Conservation (phyloP, 1,140 invertebrate genomes). For the Tyrophagus putrescentiae region DNA sequence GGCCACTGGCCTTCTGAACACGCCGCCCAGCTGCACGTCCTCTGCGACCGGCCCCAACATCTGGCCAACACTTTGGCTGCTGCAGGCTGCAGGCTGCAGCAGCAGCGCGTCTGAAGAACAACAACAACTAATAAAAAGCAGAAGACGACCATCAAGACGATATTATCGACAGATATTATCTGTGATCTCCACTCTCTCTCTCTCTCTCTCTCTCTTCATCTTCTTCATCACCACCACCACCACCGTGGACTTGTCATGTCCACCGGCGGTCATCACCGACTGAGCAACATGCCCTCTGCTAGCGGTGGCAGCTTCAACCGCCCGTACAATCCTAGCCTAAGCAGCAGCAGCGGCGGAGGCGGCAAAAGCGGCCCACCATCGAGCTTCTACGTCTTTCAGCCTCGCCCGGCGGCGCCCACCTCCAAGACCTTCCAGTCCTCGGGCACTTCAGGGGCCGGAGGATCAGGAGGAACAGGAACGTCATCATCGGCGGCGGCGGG, state of each 20-base stretch:
- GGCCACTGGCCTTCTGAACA: not conserved
- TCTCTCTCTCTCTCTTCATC: not conserved
- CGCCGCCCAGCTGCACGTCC: no score
- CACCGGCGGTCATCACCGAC: not conserved
- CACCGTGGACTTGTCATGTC: not conserved
- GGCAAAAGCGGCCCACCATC: not conserved
- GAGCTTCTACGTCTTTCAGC: slow-evolving; percentile 23
- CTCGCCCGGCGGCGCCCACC: slow-evolving; percentile 18
- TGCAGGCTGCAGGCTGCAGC: not conserved
- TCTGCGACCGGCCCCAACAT: not conserved
- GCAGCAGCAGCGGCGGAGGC: not conserved
- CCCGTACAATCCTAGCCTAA: not conserved
- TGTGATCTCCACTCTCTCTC: not conserved
- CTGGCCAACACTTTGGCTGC: not conserved
- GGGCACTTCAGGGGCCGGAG: no score
- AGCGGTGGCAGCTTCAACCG: not conserved
- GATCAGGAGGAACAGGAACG: no score
- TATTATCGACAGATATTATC: not conserved
- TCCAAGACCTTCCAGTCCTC: slow-evolving; percentile 18
- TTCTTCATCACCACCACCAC: not conserved
- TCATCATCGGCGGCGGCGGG: no score
- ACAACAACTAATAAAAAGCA: not conserved
- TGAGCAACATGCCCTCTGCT: not conserved
- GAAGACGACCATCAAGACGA: not conserved
- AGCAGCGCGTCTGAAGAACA: not conserved